Conservation (phyloP, 2,113 vertebrate species). For the Campylomormyrus tamandua region DNA sequence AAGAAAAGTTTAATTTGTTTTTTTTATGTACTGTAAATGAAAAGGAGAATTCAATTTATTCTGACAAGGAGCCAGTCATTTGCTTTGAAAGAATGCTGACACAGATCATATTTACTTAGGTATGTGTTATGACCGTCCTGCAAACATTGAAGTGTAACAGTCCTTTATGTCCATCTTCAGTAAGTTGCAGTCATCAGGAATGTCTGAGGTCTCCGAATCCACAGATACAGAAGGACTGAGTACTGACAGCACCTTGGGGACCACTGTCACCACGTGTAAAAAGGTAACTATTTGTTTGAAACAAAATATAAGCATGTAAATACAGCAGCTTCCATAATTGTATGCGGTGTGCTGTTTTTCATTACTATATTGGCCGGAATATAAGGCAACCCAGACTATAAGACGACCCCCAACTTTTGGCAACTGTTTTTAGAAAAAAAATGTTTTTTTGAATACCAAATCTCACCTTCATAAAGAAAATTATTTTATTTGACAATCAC, state of each 20-base stretch:
- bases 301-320: background rate
- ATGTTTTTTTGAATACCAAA: no score
- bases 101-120: background rate
- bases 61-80: background rate
- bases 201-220: conserved; percentile 66
- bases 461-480: no score
- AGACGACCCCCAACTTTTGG: no score
- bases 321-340: background rate
- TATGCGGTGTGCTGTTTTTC: background rate
- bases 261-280: conserved; percentile 82
- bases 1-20: background rate
- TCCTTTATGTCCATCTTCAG: conserved; percentile 54
- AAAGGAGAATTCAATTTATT: background rate
- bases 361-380: no score
- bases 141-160: background rate
- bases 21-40: background rate
- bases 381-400: no score
- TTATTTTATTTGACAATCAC: no score
- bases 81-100: background rate
- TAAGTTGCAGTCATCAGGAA: conserved; percentile 71
- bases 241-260: conserved; percentile 61
- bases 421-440: no score
- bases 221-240: conserved; percentile 51
- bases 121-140: background rate
- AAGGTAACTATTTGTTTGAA: conserved; percentile 66